Conservation (phyloP, 2,113 vertebrate genomes). For the Acrocephalus arundinaceus region DNA sequence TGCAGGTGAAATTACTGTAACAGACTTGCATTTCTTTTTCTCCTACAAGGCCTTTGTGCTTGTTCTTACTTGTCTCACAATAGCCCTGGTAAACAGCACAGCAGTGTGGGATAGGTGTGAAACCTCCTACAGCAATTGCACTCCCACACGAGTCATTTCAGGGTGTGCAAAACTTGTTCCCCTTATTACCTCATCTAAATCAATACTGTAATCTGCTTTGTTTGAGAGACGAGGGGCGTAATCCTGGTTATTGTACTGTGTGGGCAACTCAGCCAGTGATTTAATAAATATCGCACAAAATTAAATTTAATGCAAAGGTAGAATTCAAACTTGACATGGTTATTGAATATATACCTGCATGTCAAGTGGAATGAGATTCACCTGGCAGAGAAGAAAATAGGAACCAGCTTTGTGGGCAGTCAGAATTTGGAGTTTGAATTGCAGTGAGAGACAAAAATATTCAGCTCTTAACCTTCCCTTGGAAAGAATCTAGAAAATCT, state of each 20-base stretch:
- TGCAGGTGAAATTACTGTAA: slow-evolving; percentile 2
- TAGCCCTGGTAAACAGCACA: neutral
- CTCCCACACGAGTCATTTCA: slow-evolving; percentile 35
- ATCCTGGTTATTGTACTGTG: neutral
- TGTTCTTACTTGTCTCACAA: neutral
- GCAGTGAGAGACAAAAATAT: neutral
- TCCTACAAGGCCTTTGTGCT: neutral
- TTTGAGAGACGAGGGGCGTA: neutral
- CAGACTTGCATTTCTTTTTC: slow-evolving; percentile 9
- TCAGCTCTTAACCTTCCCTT: neutral
- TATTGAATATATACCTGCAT: neutral
- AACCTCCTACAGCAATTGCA: neutral
- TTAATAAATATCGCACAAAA: neutral
- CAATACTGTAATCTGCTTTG: neutral
- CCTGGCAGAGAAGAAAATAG: neutral
- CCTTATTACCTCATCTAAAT: slow-evolving; percentile 15
- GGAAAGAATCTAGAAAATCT: neutral
- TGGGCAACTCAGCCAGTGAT: neutral
- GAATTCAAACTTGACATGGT: neutral
- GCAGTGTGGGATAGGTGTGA: neutral
- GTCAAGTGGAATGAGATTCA: neutral
- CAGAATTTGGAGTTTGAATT: neutral
- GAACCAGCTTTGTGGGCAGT: neutral
- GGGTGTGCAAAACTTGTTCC: slow-evolving; percentile 1
- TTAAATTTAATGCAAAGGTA: neutral